Conservation (phyloP, 2,113 vertebrate genomes). For the Petaurus breviceps region DNA sequence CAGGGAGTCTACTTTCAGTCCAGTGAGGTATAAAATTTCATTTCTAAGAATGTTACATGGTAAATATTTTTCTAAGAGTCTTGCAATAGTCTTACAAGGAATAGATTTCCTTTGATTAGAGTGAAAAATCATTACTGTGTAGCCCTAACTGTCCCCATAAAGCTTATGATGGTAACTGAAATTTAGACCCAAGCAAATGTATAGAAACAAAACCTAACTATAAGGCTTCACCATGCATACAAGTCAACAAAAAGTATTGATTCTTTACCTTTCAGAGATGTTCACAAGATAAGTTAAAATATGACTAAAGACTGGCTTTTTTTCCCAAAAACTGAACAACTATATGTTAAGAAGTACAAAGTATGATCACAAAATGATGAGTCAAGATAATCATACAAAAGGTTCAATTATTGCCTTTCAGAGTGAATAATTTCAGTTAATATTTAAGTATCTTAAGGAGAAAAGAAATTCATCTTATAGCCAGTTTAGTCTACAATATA, state of each 20-base stretch:
- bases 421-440: constrained; percentile 1
- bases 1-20: constrained; percentile 24
- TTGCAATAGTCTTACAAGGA: neutral
- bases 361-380: neutral
- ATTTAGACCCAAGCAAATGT: neutral
- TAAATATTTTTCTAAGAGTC: neutral
- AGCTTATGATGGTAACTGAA: constrained; percentile 7
- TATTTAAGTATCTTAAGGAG: constrained; percentile 31
- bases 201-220: neutral
- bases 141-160: constrained; percentile 1
- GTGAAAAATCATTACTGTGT: constrained; percentile 15
- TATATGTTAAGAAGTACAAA: neutral
- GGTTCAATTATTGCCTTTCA: neutral
- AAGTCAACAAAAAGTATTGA: constrained; percentile 5
- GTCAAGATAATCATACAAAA: neutral
- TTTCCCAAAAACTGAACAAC: neutral
- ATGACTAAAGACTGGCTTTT: constrained; percentile 11
- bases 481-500: neutral
- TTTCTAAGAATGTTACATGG: constrained; percentile 27
- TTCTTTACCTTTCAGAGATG: constrained; percentile 50
- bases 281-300: constrained; percentile 47
- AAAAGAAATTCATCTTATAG: constrained; percentile 29
- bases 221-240: neutral
- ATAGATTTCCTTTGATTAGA: neutral
- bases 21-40: constrained; percentile 4